A percentile compares a stretch with the other conserved stretches of the same genome.
Conservation (phyloP, 2,797 vertebrate genomes). For the Phalanger gymnotis region DNA sequence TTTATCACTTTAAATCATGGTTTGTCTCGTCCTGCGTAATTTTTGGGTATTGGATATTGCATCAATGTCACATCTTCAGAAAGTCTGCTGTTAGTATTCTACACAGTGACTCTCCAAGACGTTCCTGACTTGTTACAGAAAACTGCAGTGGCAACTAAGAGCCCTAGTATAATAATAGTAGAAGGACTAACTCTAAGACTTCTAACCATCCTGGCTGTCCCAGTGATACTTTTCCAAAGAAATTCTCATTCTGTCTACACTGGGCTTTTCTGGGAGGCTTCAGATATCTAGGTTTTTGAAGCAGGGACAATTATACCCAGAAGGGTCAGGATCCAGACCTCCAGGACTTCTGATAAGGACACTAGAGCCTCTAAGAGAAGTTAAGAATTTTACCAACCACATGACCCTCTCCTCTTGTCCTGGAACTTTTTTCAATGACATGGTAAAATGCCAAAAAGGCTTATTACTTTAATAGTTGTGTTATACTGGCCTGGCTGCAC, state of each 20-base stretch:
- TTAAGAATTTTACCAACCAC: background rate
- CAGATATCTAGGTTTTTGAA: background rate
- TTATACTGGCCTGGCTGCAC: background rate
- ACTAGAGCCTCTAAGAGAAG: background rate
- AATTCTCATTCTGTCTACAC: background rate
- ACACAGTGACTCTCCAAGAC: background rate
- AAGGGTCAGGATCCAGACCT: background rate
- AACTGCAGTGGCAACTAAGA: background rate
- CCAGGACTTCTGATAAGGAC: background rate
- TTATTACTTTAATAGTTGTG: background rate
- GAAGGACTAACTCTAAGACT: background rate
- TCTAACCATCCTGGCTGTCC: background rate
- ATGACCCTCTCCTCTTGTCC: background rate
- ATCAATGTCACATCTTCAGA: background rate
- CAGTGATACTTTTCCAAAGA: background rate
- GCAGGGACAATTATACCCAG: background rate
- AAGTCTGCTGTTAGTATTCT: background rate
- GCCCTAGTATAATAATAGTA: background rate
- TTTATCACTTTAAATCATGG: background rate
- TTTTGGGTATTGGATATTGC: background rate
- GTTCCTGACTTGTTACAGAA: background rate
- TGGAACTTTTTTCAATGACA: slow-evolving; percentile 31
- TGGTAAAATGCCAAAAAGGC: background rate
- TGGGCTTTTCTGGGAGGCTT: background rate
- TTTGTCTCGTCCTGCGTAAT: background rate